phyloP scores from a whole-genome alignment of 2,888 invertebrate genomes.

The Drosophila tripunctata region DNA sequence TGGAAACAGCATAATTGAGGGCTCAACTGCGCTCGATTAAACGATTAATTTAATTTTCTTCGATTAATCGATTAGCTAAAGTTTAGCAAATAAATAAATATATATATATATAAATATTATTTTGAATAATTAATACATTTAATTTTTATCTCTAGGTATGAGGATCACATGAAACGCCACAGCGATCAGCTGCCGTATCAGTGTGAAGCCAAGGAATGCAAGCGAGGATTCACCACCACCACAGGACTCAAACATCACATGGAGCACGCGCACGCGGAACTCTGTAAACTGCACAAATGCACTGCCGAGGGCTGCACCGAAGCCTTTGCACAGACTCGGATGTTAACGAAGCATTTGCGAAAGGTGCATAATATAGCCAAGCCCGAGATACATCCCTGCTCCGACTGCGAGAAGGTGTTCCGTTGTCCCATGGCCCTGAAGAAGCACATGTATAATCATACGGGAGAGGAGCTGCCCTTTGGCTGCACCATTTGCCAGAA shows the following conservation, averaged over 20 bases:
- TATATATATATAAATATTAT: too few relatives aligned
- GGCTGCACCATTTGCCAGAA: constrained; percentile 81
- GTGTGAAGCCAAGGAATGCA: constrained; percentile 74
- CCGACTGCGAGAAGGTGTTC: constrained; percentile 81
- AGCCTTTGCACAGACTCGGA: constrained; percentile 73
- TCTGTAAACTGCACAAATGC: constrained; percentile 69
- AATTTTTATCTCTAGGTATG: too few relatives aligned
- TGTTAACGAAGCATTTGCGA: constrained; percentile 77
- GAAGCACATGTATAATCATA: constrained; percentile 82
- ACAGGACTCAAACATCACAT: constrained; percentile 75
- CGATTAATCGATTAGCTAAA: too few relatives aligned
- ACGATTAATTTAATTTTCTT: too few relatives aligned
- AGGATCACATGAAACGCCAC: constrained; percentile 81
- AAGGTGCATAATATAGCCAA: constrained; percentile 70
- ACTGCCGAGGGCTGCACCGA: constrained; percentile 78
- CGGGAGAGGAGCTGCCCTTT: constrained; percentile 80
- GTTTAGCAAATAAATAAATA: too few relatives aligned
- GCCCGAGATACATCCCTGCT: constrained; percentile 74
- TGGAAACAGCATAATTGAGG: too few relatives aligned
- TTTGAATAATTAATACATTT: too few relatives aligned
- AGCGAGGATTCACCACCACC: constrained; percentile 77
- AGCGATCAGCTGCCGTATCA: constrained; percentile 80
- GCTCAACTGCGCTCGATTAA: too few relatives aligned
- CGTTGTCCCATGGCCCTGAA: constrained; percentile 81
- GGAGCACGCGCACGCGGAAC: constrained; percentile 78